Evolutionary conservation across 92 coral and sea anemone genomes (phyloP), one percentile per base, ranked within the genome.

Genomic region (Pocillopora meandrina): DNA sequence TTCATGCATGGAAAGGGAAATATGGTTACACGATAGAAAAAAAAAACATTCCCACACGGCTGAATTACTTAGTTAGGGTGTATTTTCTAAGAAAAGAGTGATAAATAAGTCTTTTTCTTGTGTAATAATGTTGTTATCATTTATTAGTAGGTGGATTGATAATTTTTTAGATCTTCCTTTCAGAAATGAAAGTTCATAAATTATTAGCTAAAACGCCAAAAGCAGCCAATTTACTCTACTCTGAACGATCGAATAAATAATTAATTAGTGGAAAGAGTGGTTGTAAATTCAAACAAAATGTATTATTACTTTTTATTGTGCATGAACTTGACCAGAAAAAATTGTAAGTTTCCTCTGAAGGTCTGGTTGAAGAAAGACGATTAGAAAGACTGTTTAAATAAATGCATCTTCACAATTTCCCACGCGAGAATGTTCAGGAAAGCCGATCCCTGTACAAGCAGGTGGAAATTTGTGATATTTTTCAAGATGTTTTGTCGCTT

Each of bases 121-220:
- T 61, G 56, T 36, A 71, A 52, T 62, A 64, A 26, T 19, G 23
- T 26, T 73, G 62, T 55, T 61, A 72, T 83, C 80, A 49, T 80
- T 73, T 61, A 74, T 83, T 73, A 73, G 31, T 62, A 73, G 61
- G 80, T 26, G 72, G 17, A 73, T 20, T 20, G 72, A 72, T 72
- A 61, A 73, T 72, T 58, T 74, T 74, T 18, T 82, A 55, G 61
- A 69, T 59, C 80, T 83, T 49, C 72, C 18, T 82, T 61, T 83
- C 55, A 34, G 73, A 63, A 74, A 33, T 73, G 74, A 61, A 52
- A 74, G 73, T 55, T 83, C 86, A 83, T 83, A 74, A 83, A 83
- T 83, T 83, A 83, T 83, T 83, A 74, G 55, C 78, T 61, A 83
- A 83, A 35, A 52, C 80, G 61, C 80, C 58, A 65, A 83, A 83